Evolutionary conservation across 1,140 invertebrate genomes (phyloP).

Genomic region (Aplysia californica): DNA sequence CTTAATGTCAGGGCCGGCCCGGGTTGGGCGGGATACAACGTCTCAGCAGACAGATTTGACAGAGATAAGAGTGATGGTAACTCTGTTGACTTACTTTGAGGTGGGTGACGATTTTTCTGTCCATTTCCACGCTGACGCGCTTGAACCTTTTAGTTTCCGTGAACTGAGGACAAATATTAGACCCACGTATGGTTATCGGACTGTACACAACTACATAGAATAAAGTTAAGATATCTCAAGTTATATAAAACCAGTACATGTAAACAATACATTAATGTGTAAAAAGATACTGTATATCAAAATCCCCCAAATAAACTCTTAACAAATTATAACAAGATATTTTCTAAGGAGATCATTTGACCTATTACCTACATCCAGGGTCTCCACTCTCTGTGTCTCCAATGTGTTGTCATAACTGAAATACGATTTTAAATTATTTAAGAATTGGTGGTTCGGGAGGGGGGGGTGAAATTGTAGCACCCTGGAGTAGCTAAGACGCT

Average conservation of each 20-base stretch:
- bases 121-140: conserved; percentile 41
- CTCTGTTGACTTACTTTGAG: conserved; percentile 38
- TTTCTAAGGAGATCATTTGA: no score
- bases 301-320: neutral
- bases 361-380: no score
- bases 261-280: neutral
- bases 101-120: conserved; percentile 43
- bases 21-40: neutral
- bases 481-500: neutral
- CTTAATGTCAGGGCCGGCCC: neutral
- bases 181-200: conserved; percentile 24
- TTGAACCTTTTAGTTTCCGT: conserved; percentile 26
- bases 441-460: no score
- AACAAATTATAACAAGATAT: no score
- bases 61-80: neutral
- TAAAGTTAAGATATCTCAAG: neutral
- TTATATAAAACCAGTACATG: no score
- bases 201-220: neutral
- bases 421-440: no score
- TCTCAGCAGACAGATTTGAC: no score
- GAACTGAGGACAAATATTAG: neutral
- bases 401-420: no score
- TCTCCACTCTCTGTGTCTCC: no score
- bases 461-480: neutral
- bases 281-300: neutral